Evolutionary conservation across 2,888 invertebrate genomes (phyloP).

Genomic region (Megalurothrips usitatus): DNA sequence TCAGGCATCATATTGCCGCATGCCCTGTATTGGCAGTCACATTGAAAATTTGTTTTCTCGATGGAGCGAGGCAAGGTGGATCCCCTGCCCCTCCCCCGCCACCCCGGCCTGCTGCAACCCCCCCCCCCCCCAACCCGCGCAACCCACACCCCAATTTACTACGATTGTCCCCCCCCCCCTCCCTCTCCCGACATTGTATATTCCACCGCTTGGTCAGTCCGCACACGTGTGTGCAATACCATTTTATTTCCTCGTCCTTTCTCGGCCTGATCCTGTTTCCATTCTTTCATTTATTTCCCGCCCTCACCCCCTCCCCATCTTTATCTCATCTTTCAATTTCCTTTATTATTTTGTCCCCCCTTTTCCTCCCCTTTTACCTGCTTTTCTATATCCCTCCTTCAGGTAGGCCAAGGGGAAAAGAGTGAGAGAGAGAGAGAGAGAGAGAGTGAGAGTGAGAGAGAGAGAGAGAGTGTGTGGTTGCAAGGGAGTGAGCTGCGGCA

Average conservation of each 20-base stretch:
- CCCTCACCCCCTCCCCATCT: not conserved
- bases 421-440: too few species aligned
- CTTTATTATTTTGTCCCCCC: not conserved
- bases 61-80: too few species aligned
- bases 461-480: too few species aligned
- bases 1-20: too few species aligned
- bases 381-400: not conserved
- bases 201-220: conserved; percentile 2
- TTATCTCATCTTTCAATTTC: not conserved
- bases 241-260: not conserved
- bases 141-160: not conserved
- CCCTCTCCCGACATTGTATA: not conserved
- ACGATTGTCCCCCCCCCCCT: too few species aligned
- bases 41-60: too few species aligned
- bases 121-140: not conserved
- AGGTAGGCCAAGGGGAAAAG: not conserved
- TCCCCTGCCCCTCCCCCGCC: not conserved
- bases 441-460: too few species aligned
- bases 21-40: too few species aligned
- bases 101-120: not conserved
- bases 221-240: not conserved
- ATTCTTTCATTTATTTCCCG: not conserved
- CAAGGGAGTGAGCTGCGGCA: too few species aligned
- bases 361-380: not conserved
- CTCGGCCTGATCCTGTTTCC: not conserved